These are phyloP conservation scores for Phyllotis vaccarum DNA, from an alignment of 2,797 vertebrate species.

Conservation along the genomic window DNA sequence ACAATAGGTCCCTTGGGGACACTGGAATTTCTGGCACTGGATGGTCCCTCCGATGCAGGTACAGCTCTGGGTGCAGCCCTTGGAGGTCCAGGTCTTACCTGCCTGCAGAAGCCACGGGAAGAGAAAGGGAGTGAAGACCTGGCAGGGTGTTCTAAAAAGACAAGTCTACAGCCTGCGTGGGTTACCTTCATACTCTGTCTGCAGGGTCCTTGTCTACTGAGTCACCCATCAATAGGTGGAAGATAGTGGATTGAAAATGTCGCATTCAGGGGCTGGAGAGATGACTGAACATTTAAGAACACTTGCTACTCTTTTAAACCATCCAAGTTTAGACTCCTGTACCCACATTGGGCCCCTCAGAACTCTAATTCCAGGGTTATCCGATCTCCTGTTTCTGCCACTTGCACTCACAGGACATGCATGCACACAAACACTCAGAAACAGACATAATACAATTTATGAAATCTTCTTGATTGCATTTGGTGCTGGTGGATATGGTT, in stretches of 20 bases:
- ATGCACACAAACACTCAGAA: neutral
- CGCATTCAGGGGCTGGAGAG: neutral
- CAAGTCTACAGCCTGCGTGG: neutral
- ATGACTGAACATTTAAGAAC: neutral
- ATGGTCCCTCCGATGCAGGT: slow-evolving; percentile 85
- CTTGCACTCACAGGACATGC: neutral
- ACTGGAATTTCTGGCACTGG: slow-evolving; percentile 84
- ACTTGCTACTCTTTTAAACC: neutral
- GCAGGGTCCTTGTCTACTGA: neutral
- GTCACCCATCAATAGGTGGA: neutral
- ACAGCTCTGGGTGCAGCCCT: slow-evolving; percentile 86
- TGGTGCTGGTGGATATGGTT: neutral
- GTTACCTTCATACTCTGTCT: neutral
- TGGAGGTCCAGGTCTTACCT: slow-evolving; percentile 90
- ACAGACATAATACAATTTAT: neutral
- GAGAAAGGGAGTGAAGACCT: neutral
- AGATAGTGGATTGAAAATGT: neutral
- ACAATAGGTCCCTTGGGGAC: slow-evolving; percentile 86
- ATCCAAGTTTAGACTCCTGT: neutral
- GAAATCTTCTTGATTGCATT: neutral
- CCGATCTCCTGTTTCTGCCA: neutral
- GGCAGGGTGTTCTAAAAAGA: neutral
- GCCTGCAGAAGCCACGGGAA: slow-evolving; percentile 81
- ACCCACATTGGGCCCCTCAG: neutral
- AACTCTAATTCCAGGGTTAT: neutral